Evolutionary conservation across 2,888 invertebrate genomes (phyloP).

Genomic region (Matsumyia berberina): DNA sequence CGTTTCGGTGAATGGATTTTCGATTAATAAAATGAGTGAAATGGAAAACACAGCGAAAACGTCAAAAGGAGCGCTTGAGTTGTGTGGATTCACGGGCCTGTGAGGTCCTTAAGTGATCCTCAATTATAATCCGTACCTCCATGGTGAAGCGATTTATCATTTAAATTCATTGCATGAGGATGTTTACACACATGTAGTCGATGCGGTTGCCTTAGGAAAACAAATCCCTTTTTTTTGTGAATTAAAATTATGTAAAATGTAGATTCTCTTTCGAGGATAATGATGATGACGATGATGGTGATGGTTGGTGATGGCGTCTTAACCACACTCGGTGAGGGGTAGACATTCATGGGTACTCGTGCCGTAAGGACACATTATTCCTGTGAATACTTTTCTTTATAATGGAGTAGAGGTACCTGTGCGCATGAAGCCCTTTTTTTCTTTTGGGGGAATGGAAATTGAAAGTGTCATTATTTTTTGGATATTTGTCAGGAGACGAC

Average conservation of each 20-base stretch:
- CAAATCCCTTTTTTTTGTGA: conserved; percentile 18
- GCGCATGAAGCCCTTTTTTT: neutral
- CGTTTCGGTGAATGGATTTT: neutral
- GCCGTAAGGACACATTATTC: conserved; percentile 28
- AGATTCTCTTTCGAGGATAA: conserved; percentile 4
- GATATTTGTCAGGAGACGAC: conserved; percentile 31
- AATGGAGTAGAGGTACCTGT: conserved; percentile 1
- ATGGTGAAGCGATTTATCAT: conserved; percentile 29
- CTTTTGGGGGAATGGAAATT: neutral
- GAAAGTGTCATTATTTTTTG: conserved; percentile 30
- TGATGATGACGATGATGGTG: conserved; percentile 17
- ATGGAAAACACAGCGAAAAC: neutral
- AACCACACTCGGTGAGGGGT: conserved; percentile 12
- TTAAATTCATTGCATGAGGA: conserved; percentile 25
- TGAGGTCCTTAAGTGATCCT: conserved; percentile 16
- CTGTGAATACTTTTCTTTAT: conserved; percentile 21
- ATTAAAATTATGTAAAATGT: conserved; percentile 29
- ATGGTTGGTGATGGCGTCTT: conserved; percentile 9
- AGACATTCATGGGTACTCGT: neutral
- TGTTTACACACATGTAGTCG: neutral
- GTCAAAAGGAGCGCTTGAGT: neutral
- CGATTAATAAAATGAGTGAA: conserved; percentile 16
- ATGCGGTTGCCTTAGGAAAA: conserved; percentile 7
- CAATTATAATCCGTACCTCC: conserved; percentile 12
- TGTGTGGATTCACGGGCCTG: conserved; percentile 4